Conservation (phyloP, 1,140 invertebrate genomes). For the Drosophila bifasciata region DNA sequence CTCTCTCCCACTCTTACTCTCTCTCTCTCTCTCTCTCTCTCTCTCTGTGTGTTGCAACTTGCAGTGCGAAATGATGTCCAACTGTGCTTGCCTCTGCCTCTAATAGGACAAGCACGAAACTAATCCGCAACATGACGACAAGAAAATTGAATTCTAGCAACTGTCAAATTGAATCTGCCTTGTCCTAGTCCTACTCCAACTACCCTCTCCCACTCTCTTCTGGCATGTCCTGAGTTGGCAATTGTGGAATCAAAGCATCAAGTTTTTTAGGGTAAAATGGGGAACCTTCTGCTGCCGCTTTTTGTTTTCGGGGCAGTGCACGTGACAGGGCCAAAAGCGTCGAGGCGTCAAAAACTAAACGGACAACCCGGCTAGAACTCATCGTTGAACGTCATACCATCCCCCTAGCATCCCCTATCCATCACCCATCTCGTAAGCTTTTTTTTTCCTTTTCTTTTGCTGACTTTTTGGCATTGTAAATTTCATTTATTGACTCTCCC, state of each 20-base stretch:
- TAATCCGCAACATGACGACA: constrained; percentile 81
- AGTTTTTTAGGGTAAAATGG: constrained; percentile 28
- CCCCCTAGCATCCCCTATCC: neutral
- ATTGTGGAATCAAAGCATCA: constrained; percentile 54
- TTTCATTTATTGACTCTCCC: constrained; percentile 70
- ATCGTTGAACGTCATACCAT: neutral
- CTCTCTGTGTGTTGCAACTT: constrained; percentile 19
- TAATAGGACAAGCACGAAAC: constrained; percentile 65
- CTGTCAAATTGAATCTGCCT: constrained; percentile 79
- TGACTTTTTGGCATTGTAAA: constrained; percentile 57
- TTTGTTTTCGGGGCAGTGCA: constrained; percentile 18
- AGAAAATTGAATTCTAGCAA: constrained; percentile 82
- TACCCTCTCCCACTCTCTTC: neutral
- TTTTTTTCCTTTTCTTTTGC: constrained; percentile 45
- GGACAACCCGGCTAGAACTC: constrained; percentile 8
- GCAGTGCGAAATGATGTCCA: constrained; percentile 44
- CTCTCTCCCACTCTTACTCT: constrained; percentile 8
- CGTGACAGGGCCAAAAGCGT: constrained; percentile 39
- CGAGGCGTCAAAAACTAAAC: constrained; percentile 39
- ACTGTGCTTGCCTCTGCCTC: constrained; percentile 29
- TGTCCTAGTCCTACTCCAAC: neutral
- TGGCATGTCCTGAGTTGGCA: neutral
- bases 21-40: neutral
- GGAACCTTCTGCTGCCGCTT: neutral
- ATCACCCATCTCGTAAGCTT: constrained; percentile 7